Evolutionary conservation across 2,113 vertebrate species (phyloP), one percentile per base, ranked within the genome.

Genomic region (Passer domesticus): DNA sequence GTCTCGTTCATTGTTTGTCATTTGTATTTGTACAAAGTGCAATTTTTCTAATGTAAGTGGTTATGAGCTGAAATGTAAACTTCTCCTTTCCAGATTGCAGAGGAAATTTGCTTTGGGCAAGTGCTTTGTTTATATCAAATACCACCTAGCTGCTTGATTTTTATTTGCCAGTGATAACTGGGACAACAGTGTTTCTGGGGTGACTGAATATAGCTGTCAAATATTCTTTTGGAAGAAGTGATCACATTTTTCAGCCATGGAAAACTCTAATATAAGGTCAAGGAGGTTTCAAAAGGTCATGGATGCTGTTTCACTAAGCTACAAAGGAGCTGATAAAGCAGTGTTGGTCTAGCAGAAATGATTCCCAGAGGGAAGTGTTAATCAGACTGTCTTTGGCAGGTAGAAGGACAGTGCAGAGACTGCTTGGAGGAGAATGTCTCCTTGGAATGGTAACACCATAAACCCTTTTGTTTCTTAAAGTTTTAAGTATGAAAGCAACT

Each of bases 261-360:
- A 85, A 87, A 94, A 90, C 46, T 66, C 39, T 85, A 87, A 83
- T 58, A 69, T 80, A 86, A 90, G 72, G 79, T 83, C 78, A 53
- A 88, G 70, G 85, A 85, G 76, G 41, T 83, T 94, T 91, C 2
- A 10, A 80, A 93, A 94, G 75, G 75, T 88, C 24, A 3, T 66
- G 75, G 55, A 90, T 94, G 79, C 43, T 95, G 79, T 93, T 94
- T 90, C 75, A 59, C 55, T 55, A 39, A 90, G 75, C 78, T 96
- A 62, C 88, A 92, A 86, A 95, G 81, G 28, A 90, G 95, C 94
- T 95, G 90, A 96, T 94, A 94, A 93, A 95, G 96, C 92, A 94
- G 43, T 69, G 58, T 92, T 88, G 82, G 75, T 85, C 59, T 90
- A 62, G 88, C 78, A 96, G 90, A 93, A 93, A 88, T 83, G 90